These are phyloP conservation scores for Terebella lapidaria DNA, from an alignment of 2,888 invertebrate genomes.

Conservation along the genomic window DNA sequence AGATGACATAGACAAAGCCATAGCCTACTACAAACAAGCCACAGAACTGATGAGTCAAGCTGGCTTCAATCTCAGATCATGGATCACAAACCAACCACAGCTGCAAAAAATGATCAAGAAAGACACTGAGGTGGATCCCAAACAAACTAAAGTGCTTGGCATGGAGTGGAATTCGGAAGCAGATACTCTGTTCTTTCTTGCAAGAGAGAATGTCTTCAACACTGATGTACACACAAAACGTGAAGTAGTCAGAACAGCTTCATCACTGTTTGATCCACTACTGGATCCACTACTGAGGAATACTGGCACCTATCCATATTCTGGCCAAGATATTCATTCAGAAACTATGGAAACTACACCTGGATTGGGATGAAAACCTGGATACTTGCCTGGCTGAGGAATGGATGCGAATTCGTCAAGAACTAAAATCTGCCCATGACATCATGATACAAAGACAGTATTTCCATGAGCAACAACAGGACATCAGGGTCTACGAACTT, in stretches of 20 bases:
- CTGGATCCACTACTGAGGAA: too few species aligned
- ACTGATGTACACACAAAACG: neutral
- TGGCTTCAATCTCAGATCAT: neutral
- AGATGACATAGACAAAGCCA: neutral
- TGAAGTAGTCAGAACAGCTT: neutral
- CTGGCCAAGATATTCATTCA: neutral
- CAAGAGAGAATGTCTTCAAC: neutral
- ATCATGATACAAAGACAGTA: neutral
- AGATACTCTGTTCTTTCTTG: neutral
- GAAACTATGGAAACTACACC: neutral
- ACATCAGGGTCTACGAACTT: too few species aligned
- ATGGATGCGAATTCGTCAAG: conserved; percentile 1
- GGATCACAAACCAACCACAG: neutral
- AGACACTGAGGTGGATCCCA: neutral
- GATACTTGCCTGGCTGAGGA: neutral
- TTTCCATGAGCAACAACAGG: neutral
- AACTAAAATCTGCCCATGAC: neutral
- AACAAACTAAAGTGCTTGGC: neutral
- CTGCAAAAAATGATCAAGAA: neutral
- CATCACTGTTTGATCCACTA: neutral
- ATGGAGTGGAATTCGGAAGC: neutral
- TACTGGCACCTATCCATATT: neutral
- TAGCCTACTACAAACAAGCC: conserved; percentile 1
- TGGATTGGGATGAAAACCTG: neutral
- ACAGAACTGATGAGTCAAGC: too few species aligned